Base-by-base conservation (phyloP, 2,797 vertebrate species). In the Muraenolepis orangiensis region DNA sequence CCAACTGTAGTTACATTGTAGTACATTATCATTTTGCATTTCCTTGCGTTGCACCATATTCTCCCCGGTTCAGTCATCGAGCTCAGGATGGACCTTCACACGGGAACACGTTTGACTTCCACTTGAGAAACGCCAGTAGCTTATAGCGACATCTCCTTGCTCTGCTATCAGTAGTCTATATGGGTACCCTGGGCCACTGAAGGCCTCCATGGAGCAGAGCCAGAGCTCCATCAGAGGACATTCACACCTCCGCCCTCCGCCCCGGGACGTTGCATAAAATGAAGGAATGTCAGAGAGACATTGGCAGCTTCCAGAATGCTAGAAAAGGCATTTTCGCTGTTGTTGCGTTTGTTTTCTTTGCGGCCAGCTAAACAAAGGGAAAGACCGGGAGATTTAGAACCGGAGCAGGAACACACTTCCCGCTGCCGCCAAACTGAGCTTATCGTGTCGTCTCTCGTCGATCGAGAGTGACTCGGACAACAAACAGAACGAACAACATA, bases 261-360 rank as follows among this genome's bases (percentile, higher is more conserved):
- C 57, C 57, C 2, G 66, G 34, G 77, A 78, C 73, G 71, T 81
- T 87, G 84, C 78, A 81, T 80, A 85, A 80, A 32, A 82, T 46
- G 30, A 79, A 80, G 81, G 88, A 67, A 67, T 67, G 66, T 67
- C 85, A 76, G 80, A 77, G 57, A 82, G 77, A 84, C 74, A 66
- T 66, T 80, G 76, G 81, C 85, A 82, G 79, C 76, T 82, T 80
- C 83, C 72, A 76, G 61, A 77, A 77, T 74, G 73, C 76, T 82
- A 78, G 75, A 86, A 76, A 87, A 80, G 84, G 84, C 82, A 64
- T 64, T 64, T 64, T 80, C 78, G 72, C 78, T 64, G 79, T 81
- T 84, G n/a, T n/a, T 66, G 77, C 67, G 3, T 66, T 66, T 31
- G 26, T 67, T 31, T 67, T 30, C 28, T 66, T 20, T 31, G 20